These are phyloP conservation scores for Argentina silus DNA, from an alignment of 2,797 vertebrate species.

Conservation along the genomic window DNA sequence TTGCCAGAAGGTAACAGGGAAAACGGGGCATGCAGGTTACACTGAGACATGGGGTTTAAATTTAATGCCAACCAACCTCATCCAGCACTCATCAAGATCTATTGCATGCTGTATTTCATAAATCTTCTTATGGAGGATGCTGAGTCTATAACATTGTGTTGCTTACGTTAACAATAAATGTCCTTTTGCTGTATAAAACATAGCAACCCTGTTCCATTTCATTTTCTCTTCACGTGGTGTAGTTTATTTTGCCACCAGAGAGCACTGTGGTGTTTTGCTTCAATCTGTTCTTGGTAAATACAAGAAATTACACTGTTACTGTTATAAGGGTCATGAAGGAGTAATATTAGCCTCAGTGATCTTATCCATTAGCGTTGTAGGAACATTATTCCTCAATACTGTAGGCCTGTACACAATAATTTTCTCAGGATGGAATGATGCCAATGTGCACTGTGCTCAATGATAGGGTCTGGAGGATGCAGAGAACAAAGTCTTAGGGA, in stretches of 20 bases:
- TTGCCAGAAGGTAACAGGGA: too few species aligned
- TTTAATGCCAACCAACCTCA: too few species aligned
- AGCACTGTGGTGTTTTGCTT: conserved; percentile 53
- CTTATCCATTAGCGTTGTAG: not conserved
- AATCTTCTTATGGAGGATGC: too few species aligned
- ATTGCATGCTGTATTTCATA: too few species aligned
- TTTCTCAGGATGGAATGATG: not conserved
- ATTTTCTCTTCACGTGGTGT: too few species aligned
- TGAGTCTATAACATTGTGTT: too few species aligned
- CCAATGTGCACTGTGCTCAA: not conserved
- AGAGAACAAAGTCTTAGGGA: too few species aligned
- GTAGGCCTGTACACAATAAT: not conserved
- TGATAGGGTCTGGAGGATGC: not conserved
- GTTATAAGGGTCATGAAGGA: not conserved
- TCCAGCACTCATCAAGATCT: too few species aligned
- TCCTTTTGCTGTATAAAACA: not conserved
- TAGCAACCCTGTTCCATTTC: not conserved
- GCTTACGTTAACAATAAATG: too few species aligned
- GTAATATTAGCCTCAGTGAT: not conserved
- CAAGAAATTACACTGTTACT: not conserved
- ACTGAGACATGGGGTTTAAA: too few species aligned
- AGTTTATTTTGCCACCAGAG: conserved; percentile 37
- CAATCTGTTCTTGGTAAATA: not conserved
- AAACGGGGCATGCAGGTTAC: too few species aligned
- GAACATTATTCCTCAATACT: not conserved